Conservation (phyloP, 2,113 vertebrate genomes). For the Pygoscelis antarcticus region DNA sequence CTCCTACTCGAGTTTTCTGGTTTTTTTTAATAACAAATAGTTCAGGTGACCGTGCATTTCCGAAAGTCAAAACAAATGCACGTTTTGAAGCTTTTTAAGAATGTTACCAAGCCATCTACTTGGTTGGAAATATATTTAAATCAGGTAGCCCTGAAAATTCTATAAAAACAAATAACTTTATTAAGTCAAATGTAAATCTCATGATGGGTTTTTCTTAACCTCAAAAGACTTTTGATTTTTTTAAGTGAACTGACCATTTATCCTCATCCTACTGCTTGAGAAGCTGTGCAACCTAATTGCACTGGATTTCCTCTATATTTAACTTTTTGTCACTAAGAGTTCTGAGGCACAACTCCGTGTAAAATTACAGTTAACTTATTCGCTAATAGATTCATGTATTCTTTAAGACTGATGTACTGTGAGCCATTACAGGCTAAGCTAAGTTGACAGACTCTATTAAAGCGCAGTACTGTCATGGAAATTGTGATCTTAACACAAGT, state of each 20-base stretch:
- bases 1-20: neutral
- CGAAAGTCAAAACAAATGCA: neutral
- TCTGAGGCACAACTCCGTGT: neutral
- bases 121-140: neutral
- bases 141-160: neutral
- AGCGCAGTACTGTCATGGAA: constrained; percentile 5
- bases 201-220: neutral
- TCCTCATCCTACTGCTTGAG: neutral
- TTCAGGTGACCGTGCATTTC: neutral
- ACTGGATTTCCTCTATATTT: neutral
- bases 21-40: neutral
- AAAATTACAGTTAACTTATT: neutral
- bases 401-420: neutral
- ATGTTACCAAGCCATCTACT: neutral
- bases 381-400: neutral
- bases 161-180: neutral
- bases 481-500: constrained; percentile 38
- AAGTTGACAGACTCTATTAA: constrained; percentile 48
- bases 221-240: neutral
- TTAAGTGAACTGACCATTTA: neutral
- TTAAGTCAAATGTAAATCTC: neutral
- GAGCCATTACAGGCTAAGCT: constrained; percentile 10
- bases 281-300: neutral
- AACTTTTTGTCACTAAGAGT: neutral
- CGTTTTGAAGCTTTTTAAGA: neutral